These are phyloP conservation scores for Gasteruption jaculator DNA, from an alignment of 2,888 invertebrate species.

Conservation along the genomic window DNA sequence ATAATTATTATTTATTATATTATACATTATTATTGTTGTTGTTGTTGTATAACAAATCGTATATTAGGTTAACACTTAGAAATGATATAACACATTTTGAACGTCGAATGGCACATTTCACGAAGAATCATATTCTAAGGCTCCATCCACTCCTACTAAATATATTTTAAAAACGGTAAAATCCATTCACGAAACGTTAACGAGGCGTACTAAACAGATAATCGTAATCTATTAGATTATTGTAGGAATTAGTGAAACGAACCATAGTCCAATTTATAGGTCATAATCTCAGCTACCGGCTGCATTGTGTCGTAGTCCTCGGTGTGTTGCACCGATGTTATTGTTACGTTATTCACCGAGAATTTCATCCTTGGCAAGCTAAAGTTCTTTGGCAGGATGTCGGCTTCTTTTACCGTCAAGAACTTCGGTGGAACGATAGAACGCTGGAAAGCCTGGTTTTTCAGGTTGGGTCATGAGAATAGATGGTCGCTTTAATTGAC, in stretches of 20 bases:
- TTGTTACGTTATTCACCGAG: conserved; percentile 33
- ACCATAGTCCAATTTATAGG: conserved; percentile 49
- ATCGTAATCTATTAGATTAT: conserved; percentile 52
- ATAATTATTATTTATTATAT: no score
- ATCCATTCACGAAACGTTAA: conserved; percentile 37
- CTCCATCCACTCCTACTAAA: no score
- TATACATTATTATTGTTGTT: no score
- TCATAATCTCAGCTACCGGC: conserved; percentile 44
- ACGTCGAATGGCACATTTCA: no score
- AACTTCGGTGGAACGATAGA: no score
- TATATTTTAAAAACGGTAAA: no score
- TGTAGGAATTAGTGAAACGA: conserved; percentile 51
- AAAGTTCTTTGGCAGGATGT: conserved; percentile 32
- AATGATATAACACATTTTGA: no score
- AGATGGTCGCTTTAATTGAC: conserved; percentile 42
- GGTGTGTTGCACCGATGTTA: conserved; percentile 31
- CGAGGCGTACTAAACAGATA: conserved; percentile 50
- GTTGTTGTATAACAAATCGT: no score
- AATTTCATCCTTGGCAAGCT: conserved; percentile 39
- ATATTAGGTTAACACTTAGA: no score
- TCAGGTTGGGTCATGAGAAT: no score
- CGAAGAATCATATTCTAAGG: no score
- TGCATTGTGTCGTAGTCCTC: conserved; percentile 31
- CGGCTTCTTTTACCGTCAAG: conserved; percentile 40
- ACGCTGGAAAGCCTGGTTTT: no score